Conservation (phyloP, 1,140 invertebrate genomes). For the Mamestra configurata region DNA sequence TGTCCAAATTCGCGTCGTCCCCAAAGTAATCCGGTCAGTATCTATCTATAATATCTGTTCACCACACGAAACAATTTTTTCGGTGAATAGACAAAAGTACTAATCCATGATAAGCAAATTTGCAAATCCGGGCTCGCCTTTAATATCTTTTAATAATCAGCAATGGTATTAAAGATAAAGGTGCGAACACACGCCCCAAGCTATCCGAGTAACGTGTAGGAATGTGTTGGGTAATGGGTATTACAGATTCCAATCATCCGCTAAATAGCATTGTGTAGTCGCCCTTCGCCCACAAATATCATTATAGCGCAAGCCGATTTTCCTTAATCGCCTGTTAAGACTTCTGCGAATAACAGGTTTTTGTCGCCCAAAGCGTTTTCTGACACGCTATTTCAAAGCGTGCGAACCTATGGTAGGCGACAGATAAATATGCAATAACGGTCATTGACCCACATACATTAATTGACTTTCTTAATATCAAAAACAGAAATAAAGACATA, state of each 20-base stretch:
- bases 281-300: constrained; percentile 6
- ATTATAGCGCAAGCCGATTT: not conserved
- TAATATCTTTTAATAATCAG: constrained; percentile 10
- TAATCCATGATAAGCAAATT: too few species aligned
- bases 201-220: not conserved
- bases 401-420: too few species aligned
- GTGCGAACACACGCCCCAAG: not conserved
- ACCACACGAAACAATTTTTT: too few species aligned
- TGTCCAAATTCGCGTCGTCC: too few species aligned
- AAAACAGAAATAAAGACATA: too few species aligned
- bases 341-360: not conserved
- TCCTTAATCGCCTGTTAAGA: constrained; percentile 11
- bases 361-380: not conserved
- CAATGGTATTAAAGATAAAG: not conserved
- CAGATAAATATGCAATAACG: too few species aligned
- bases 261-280: constrained; percentile 9
- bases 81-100: too few species aligned
- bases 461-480: too few species aligned
- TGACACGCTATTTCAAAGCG: not conserved
- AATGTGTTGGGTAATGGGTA: constrained; percentile 3
- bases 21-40: too few species aligned
- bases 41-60: too few species aligned
- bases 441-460: too few species aligned
- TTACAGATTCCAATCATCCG: constrained; percentile 15
- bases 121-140: too few species aligned